A percentile compares a stretch with the other conserved stretches of the same genome.
These are phyloP conservation scores for Myrmecobius fasciatus DNA, from an alignment of 2,113 vertebrate species.

Conservation along the genomic window DNA sequence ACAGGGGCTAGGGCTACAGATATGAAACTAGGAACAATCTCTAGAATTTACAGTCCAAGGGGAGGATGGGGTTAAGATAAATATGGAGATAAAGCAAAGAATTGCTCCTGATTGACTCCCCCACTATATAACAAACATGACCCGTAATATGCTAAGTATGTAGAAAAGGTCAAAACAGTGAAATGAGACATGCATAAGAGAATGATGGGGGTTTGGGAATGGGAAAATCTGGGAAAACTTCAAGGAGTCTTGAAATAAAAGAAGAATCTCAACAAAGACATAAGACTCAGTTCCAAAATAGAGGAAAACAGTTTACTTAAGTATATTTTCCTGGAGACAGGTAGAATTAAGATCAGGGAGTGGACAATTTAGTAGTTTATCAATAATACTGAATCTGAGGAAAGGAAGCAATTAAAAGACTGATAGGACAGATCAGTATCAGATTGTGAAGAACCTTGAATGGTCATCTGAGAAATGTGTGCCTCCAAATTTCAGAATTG, in stretches of 20 bases:
- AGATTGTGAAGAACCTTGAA: background rate
- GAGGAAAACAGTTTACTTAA: background rate
- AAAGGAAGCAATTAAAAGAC: background rate
- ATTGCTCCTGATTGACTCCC: background rate
- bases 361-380: background rate
- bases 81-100: background rate
- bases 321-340: background rate
- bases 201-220: background rate
- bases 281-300: background rate
- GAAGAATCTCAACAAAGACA: background rate
- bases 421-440: background rate
- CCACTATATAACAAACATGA: background rate
- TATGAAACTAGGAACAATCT: background rate
- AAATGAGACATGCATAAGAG: background rate
- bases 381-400: background rate
- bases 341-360: background rate
- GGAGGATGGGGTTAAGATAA: background rate
- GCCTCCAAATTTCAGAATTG: background rate
- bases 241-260: background rate
- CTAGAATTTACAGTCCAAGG: background rate
- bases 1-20: background rate
- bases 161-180: background rate
- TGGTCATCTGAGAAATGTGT: background rate
- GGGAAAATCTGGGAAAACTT: background rate
- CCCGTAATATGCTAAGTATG: background rate